Conservation (phyloP, 2,888 invertebrate species). For the Drosophila mercatorum region DNA sequence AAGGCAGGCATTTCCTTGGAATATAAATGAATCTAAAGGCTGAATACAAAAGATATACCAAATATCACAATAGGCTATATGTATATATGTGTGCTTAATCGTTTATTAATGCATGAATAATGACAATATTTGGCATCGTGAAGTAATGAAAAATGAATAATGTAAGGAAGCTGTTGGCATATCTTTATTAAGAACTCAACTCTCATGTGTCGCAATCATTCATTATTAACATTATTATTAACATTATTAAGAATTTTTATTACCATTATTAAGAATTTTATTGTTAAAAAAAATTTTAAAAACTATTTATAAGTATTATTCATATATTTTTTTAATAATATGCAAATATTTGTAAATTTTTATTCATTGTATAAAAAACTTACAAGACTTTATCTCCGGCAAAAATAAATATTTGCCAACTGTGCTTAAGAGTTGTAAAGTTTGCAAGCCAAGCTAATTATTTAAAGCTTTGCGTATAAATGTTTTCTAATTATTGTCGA, state of each 20-base stretch:
- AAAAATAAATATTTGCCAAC: background rate
- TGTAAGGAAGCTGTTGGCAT: background rate
- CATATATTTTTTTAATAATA: background rate
- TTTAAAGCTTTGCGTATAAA: no score
- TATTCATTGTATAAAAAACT: no score
- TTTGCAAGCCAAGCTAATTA: no score
- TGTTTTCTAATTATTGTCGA: no score
- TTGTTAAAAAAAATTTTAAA: background rate
- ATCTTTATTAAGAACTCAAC: background rate
- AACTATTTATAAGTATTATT: background rate
- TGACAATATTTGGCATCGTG: background rate
- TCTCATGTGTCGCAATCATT: background rate
- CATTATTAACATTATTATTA: background rate
- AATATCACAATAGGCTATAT: background rate
- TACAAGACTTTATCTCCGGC: background rate
- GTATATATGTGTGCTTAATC: background rate
- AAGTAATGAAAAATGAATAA: background rate
- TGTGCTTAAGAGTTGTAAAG: background rate
- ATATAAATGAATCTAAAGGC: background rate
- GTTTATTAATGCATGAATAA: constrained; percentile 5
- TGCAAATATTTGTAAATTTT: background rate
- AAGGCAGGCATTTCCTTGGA: background rate
- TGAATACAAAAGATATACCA: background rate
- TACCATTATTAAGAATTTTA: background rate
- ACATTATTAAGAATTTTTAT: background rate